Evolutionary conservation across 2,797 vertebrate species (phyloP), one percentile per base, ranked within the genome.

Genomic region (Lutjanus argentimaculatus): DNA sequence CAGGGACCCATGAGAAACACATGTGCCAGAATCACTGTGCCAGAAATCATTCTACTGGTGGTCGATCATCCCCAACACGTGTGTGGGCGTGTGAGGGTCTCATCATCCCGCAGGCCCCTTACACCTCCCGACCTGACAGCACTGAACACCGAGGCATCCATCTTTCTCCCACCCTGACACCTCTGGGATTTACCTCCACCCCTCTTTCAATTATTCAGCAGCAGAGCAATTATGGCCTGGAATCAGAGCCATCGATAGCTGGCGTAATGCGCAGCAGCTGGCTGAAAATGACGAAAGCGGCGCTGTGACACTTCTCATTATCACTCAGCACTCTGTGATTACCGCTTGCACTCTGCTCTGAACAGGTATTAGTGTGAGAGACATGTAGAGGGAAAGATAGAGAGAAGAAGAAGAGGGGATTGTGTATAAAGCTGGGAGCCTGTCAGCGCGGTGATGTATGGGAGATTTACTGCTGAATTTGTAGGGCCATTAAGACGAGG

Each of bases 171-270:
- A 62, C 64, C 69, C 22, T 68, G 77, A 85, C 89, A 87, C 85
- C 77, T 82, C 75, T 25, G 89, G 91, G 91, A 88, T 89, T 88
- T 65, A 83, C 89, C 84, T 79, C 46, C 52, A 79, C 77, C 69
- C 71, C 57, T 62, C 79, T 84, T 88, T 94, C 89, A 91, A 93
- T 93, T 93, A 95, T 92, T 93, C 83, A 82, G 79, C 86, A 55
- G 82, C 81, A 84, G 72, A 77, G 87, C 91, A 93, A 93, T 92
- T 93, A 93, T 30, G 75, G 85, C 45, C 72, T 53, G 80, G 83
- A 83, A 85, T 81, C 88, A 55, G 87, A 87, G 61, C 59, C 70
- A 15, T 82, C 79, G 67, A 88, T 81, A 79, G 82, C 61, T 51
- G n/a, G 59, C 7, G 61, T 86, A 89, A 90, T 87, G 88, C 52